A percentile compares a stretch with the other conserved stretches of the same genome.
Evolutionary conservation across 2,797 vertebrate species (phyloP).

Genomic region (Syngnathus rostellatus): DNA sequence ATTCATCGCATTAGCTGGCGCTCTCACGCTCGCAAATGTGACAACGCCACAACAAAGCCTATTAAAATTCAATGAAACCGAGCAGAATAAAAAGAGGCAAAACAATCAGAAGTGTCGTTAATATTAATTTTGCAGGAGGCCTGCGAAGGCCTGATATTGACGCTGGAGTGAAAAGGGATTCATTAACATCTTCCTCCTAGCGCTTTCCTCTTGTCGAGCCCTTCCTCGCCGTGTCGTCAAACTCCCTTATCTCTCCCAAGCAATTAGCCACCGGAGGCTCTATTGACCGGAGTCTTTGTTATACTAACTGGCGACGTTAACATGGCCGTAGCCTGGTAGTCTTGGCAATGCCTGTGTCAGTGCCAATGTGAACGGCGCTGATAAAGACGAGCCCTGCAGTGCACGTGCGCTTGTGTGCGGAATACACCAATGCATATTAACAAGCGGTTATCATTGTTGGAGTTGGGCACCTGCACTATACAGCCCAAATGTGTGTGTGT

Average conservation of each 20-base stretch:
- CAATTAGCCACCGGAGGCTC: slow-evolving; percentile 70
- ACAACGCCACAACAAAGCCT: slow-evolving; percentile 40
- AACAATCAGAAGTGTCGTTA: slow-evolving; percentile 63
- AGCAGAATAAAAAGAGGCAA: slow-evolving; percentile 30
- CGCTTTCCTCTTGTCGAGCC: slow-evolving; percentile 44
- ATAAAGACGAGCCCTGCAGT: slow-evolving; percentile 51
- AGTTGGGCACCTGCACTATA: slow-evolving; percentile 15
- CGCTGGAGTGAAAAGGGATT: slow-evolving; percentile 54
- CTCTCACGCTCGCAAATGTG: slow-evolving; percentile 46
- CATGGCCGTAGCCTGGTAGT: slow-evolving; percentile 49
- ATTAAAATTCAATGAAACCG: slow-evolving; percentile 62
- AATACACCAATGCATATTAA: slow-evolving; percentile 20
- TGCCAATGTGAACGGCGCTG: slow-evolving; percentile 58
- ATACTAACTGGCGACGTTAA: slow-evolving; percentile 61
- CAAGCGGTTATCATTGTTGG: slow-evolving; percentile 12
- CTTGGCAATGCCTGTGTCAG: slow-evolving; percentile 48
- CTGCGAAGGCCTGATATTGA: slow-evolving; percentile 62
- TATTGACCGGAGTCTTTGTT: slow-evolving; percentile 68
- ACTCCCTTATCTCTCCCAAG: slow-evolving; percentile 69
- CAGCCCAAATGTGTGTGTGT: neutral
- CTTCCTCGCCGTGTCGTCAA: slow-evolving; percentile 59
- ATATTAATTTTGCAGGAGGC: slow-evolving; percentile 59
- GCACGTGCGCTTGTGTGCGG: slow-evolving; percentile 11
- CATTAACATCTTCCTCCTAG: slow-evolving; percentile 62
- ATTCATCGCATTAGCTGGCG: slow-evolving; percentile 56